Percentiles rank a stretch among this genome's conserved stretches.
Evolutionary conservation across 1,140 invertebrate species (phyloP).

Genomic region (Hypothenemus hampei): DNA sequence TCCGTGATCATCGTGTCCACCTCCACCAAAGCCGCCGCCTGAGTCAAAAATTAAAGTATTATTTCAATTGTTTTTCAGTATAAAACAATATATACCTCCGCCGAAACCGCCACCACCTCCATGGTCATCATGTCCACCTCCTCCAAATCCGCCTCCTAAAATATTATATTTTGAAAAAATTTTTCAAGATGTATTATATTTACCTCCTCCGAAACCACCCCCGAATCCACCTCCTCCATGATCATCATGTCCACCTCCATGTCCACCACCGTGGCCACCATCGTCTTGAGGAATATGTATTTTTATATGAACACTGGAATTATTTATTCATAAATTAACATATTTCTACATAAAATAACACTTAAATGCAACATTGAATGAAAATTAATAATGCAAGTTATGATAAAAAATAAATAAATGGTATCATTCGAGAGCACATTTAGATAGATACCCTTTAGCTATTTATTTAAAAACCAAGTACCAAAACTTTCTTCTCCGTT

Average conservation of each 20-base stretch:
- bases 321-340: too few species aligned
- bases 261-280: constrained; percentile 15
- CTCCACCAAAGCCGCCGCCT: constrained; percentile 25
- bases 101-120: constrained; percentile 21
- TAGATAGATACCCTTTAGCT: too few species aligned
- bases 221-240: constrained; percentile 19
- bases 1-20: constrained; percentile 21
- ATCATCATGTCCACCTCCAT: constrained; percentile 10
- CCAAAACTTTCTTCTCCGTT: too few species aligned
- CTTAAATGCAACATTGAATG: too few species aligned
- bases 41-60: not conserved
- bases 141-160: constrained; percentile 17
- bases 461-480: too few species aligned
- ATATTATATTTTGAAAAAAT: not conserved
- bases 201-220: constrained; percentile 16
- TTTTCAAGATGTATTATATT: not conserved
- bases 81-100: too few species aligned
- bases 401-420: too few species aligned
- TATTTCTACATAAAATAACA: too few species aligned
- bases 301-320: constrained; percentile 43
- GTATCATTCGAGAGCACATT: too few species aligned
- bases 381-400: too few species aligned
- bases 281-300: constrained; percentile 35
- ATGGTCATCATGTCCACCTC: constrained; percentile 17
- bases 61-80: too few species aligned